Evolutionary conservation across 2,113 vertebrate genomes (phyloP).

Genomic region (Gallinago paraguaiae): DNA sequence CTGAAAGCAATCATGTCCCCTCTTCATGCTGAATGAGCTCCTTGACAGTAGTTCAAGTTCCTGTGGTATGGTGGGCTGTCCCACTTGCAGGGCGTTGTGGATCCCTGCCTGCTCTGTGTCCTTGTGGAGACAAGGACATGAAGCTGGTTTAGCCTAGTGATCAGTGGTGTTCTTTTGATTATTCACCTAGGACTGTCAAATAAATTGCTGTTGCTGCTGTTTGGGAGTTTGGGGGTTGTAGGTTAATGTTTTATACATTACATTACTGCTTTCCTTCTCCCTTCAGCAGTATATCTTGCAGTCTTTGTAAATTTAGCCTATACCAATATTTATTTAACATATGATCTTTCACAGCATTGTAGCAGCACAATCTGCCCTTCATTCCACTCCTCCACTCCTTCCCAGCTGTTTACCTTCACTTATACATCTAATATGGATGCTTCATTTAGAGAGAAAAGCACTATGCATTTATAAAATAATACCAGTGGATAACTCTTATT

Average conservation of each 20-base stretch:
- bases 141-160: background rate
- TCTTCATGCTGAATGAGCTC: background rate
- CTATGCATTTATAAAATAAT: background rate
- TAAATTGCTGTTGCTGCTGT: constrained; percentile 28
- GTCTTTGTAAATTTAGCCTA: background rate
- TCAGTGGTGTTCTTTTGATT: background rate
- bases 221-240: background rate
- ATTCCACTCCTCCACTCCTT: background rate
- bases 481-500: background rate
- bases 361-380: background rate
- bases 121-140: background rate
- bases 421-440: background rate
- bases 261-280: background rate
- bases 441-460: background rate
- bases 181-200: background rate
- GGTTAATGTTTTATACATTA: constrained; percentile 33
- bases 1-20: fast-evolving
- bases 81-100: background rate
- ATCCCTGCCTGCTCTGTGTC: background rate
- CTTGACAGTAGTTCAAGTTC: background rate
- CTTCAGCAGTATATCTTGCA: background rate
- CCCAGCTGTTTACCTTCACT: background rate
- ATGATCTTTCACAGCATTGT: background rate
- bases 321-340: background rate
- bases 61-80: background rate